A percentile compares a stretch with the other conserved stretches of the same genome.
Conservation (phyloP, 2,888 invertebrate species). For the Lepidocyrtinus sp. region DNA sequence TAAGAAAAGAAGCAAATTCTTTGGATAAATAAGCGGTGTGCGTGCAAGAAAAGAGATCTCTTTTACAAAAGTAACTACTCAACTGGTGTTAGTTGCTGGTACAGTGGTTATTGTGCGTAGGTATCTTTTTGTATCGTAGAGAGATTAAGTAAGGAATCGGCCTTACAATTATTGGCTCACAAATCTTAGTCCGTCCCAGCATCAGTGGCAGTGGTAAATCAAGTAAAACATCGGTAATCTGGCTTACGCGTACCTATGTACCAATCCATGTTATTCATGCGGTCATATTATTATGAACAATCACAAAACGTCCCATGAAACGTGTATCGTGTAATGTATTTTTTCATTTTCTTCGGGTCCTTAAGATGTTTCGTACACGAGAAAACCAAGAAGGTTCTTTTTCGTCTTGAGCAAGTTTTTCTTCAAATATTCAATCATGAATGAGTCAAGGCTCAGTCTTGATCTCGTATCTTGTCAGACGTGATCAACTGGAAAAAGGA, state of each 20-base stretch:
- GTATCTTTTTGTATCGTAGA: too few relatives aligned
- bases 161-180: not conserved
- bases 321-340: not conserved
- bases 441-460: constrained; percentile 68
- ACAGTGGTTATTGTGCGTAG: too few relatives aligned
- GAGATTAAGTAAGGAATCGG: too few relatives aligned
- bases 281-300: not conserved
- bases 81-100: too few relatives aligned
- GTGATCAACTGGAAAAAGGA: constrained; percentile 34
- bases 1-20: too few relatives aligned
- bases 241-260: not conserved
- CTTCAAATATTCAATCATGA: constrained; percentile 63
- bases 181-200: not conserved
- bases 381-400: constrained; percentile 2
- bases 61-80: too few relatives aligned
- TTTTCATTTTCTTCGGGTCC: not conserved
- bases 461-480: constrained; percentile 54
- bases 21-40: too few relatives aligned
- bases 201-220: not conserved
- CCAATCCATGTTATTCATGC: too few relatives aligned
- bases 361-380: not conserved
- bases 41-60: too few relatives aligned
- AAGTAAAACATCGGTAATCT: constrained; percentile 3
- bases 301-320: not conserved
- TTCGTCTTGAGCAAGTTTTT: constrained; percentile 15